phyloP scores from a whole-genome alignment of 2,888 invertebrate species.

The Drosophila mayaguana region DNA sequence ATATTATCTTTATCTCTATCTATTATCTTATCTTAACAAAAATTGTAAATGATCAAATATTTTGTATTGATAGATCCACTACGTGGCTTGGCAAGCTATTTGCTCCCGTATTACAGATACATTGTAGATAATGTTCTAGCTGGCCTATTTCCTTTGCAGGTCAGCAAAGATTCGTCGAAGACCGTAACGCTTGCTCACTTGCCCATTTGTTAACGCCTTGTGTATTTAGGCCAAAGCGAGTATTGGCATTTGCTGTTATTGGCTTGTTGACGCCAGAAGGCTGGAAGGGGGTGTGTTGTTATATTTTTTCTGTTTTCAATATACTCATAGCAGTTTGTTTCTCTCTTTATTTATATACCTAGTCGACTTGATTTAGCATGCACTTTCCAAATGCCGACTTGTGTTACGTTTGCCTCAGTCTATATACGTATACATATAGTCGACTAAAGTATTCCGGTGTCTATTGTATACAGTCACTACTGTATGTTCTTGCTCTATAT shows the following conservation, averaged over 20 bases:
- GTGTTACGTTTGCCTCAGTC: neutral
- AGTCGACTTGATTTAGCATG: conserved; percentile 45
- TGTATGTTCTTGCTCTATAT: conserved; percentile 47
- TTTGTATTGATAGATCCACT: neutral
- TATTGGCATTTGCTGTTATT: conserved; percentile 56
- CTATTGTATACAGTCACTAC: neutral
- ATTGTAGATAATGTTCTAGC: neutral
- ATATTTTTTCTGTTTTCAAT: conserved; percentile 6
- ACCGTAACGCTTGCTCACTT: conserved; percentile 35
- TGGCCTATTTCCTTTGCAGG: conserved; percentile 45
- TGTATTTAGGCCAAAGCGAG: conserved; percentile 77
- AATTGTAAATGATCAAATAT: neutral
- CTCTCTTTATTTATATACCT: conserved; percentile 14
- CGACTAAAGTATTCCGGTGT: too few relatives aligned
- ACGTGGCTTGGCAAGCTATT: neutral
- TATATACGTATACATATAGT: neutral
- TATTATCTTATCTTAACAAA: neutral
- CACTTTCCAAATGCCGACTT: conserved; percentile 32
- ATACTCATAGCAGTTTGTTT: conserved; percentile 17
- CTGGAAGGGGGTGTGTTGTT: neutral
- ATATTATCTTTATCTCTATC: neutral
- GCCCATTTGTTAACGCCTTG: conserved; percentile 62
- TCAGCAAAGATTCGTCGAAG: conserved; percentile 52
- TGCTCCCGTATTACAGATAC: neutral
- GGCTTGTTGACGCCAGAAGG: conserved; percentile 11